These are phyloP conservation scores for Lacerta viridis DNA, from an alignment of 2,797 vertebrate genomes.

Conservation along the genomic window DNA sequence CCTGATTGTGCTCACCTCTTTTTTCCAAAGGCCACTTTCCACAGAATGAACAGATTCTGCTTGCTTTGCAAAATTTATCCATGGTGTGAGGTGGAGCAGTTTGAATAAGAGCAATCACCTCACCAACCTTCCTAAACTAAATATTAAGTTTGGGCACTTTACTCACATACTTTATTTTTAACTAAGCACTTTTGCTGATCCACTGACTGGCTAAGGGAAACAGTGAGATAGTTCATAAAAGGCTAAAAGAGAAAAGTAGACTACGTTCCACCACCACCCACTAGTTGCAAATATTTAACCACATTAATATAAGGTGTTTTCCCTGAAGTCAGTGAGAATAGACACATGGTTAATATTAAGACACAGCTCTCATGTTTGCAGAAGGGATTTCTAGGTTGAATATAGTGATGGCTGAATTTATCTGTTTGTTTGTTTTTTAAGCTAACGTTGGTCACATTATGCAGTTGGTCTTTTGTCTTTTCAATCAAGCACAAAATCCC, in stretches of 20 bases:
- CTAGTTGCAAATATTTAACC: not conserved
- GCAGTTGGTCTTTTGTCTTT: not conserved
- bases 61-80: slow-evolving; percentile 38
- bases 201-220: not conserved
- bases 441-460: not conserved
- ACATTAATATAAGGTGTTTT: not conserved
- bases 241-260: not conserved
- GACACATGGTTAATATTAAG: not conserved
- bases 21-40: slow-evolving; percentile 41
- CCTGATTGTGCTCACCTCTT: slow-evolving; percentile 27
- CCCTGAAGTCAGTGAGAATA: not conserved
- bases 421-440: not conserved
- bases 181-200: not conserved
- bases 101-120: not conserved
- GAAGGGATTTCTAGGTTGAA: not conserved
- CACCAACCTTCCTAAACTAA: not conserved
- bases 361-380: not conserved
- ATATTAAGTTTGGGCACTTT: not conserved
- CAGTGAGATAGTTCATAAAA: not conserved
- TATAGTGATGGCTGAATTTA: not conserved
- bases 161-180: not conserved
- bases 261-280: not conserved
- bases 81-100: slow-evolving; percentile 1
- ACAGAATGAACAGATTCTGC: slow-evolving; percentile 34
- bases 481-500: not conserved